A percentile compares a stretch with the other conserved stretches of the same genome.
Evolutionary conservation across 2,113 vertebrate genomes (phyloP).

Genomic region (Platanista minor): DNA sequence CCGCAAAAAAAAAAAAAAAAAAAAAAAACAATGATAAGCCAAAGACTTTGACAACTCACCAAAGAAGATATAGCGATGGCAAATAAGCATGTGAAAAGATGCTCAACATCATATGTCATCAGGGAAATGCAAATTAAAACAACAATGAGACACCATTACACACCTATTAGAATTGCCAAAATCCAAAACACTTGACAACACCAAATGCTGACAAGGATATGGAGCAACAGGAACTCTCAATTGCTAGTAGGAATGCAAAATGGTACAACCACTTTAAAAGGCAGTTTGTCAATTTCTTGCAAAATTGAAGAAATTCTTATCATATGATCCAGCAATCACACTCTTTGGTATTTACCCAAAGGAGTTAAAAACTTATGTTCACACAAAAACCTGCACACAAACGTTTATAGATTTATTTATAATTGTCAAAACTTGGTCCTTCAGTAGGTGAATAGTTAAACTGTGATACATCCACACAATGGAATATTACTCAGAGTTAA

Average conservation of each 20-base stretch:
- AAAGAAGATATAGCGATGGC: not conserved
- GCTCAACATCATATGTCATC: not conserved
- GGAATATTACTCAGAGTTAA: not conserved
- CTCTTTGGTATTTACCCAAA: not conserved
- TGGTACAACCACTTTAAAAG: not conserved
- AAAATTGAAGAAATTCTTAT: not conserved
- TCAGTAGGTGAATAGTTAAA: not conserved
- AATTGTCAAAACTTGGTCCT: not conserved
- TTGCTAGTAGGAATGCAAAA: not conserved
- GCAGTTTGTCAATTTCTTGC: not conserved
- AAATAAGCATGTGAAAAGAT: not conserved
- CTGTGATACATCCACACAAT: not conserved
- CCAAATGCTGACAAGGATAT: not conserved
- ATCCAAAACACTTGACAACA: not conserved
- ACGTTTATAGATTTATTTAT: not conserved
- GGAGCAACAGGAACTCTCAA: not conserved
- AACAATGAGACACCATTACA: not conserved
- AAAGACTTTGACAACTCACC: not conserved
- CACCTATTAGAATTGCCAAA: not conserved
- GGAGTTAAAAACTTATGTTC: not conserved
- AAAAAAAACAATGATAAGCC: not conserved
- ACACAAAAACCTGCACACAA: not conserved
- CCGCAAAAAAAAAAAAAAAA: no score
- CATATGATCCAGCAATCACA: not conserved
- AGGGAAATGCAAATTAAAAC: not conserved